These are phyloP conservation scores for human DNA, from an alignment of 2,113 vertebrate genomes.

Conservation along the genomic window GRCh38 chrY:2426001-2426500, in stretches of 20 bases:
- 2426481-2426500: too few relatives aligned
- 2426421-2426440: accelerated
- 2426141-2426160: accelerated
- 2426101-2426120: accelerated
- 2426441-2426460: accelerated
- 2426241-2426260: not conserved
- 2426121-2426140: accelerated
- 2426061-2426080: accelerated
- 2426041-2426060: accelerated
- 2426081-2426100: accelerated
- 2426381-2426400: too few relatives aligned
- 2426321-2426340: not conserved
- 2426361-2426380: too few relatives aligned
- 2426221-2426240: accelerated
- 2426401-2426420: too few relatives aligned
- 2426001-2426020: accelerated
- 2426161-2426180: not conserved
- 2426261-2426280: not conserved
- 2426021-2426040: accelerated
- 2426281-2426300: not conserved
- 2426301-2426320: not conserved
- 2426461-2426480: too few relatives aligned
- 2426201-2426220: not conserved
- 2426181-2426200: not conserved
- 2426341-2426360: too few relatives aligned